Conservation (phyloP, 2,888 invertebrate genomes). For the Trichogramma dendrolimi region DNA sequence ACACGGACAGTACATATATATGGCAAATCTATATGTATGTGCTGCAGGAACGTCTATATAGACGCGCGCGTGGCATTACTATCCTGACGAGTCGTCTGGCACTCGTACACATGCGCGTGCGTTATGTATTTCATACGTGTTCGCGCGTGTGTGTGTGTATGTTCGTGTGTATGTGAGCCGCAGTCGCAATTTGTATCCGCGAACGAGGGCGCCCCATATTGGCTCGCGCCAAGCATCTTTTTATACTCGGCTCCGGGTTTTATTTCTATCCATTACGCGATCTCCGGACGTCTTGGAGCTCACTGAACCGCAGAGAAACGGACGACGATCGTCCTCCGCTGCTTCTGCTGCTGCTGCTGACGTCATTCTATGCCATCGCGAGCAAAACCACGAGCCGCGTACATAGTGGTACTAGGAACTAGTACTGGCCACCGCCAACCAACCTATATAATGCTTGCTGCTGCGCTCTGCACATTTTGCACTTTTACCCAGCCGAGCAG, state of each 20-base stretch:
- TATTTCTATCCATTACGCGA: constrained; percentile 37
- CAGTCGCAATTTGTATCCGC: neutral
- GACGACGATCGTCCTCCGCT: constrained; percentile 22
- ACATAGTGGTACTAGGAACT: too few species aligned
- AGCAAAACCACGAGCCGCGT: too few species aligned
- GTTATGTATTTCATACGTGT: too few species aligned
- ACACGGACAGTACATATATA: too few species aligned
- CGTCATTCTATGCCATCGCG: constrained; percentile 26
- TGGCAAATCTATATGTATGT: too few species aligned
- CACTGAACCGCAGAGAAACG: constrained; percentile 7
- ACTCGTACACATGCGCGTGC: too few species aligned
- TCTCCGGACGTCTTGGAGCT: too few species aligned
- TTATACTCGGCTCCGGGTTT: constrained; percentile 28
- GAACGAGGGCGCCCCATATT: neutral
- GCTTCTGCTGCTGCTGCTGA: constrained; percentile 31
- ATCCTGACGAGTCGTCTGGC: too few species aligned
- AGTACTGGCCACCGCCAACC: neutral
- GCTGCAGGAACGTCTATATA: too few species aligned
- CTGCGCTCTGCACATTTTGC: constrained; percentile 46
- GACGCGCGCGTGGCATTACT: too few species aligned
- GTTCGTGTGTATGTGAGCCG: neutral
- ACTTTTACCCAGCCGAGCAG: constrained; percentile 40
- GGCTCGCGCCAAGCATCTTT: neutral
- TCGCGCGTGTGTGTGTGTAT: too few species aligned
- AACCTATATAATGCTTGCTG: constrained; percentile 24